Percentiles rank a stretch among this genome's conserved stretches.
Evolutionary conservation across 2,797 vertebrate species (phyloP).

Genomic region (Syngnathus rostellatus): DNA sequence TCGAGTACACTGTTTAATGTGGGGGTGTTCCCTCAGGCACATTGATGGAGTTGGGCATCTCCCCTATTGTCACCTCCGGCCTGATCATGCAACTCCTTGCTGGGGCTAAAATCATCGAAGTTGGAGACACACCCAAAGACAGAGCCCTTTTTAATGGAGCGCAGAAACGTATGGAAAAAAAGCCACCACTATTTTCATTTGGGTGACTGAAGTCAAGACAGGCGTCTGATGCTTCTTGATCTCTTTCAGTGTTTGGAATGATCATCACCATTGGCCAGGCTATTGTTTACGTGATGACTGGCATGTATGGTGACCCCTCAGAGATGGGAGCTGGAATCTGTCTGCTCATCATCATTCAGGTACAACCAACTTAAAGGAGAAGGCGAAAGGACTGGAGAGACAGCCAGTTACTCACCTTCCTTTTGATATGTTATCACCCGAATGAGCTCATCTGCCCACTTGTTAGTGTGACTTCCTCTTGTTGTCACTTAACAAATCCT

Average conservation of each 20-base stretch:
- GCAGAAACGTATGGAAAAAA: constrained; percentile 83
- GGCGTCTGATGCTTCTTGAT: background rate
- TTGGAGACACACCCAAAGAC: constrained; percentile 97
- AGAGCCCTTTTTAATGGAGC: constrained; percentile 97
- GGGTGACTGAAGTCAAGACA: background rate
- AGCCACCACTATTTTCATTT: no score
- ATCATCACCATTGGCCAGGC: constrained; percentile 98
- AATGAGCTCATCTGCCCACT: no score
- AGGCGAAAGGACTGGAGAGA: background rate
- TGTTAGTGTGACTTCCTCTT: no score
- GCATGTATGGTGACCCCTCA: constrained; percentile 98
- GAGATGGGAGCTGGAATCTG: constrained; percentile 99
- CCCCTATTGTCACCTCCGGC: constrained; percentile 95
- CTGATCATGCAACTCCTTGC: constrained; percentile 98
- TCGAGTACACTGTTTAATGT: constrained; percentile 12
- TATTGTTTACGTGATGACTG: constrained; percentile 98
- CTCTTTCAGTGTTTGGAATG: constrained; percentile 89
- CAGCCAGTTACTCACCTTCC: no score
- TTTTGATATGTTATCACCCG: no score
- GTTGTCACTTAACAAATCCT: no score
- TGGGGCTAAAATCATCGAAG: constrained; percentile 98
- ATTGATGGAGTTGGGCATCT: constrained; percentile 96
- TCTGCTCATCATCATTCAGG: constrained; percentile 97
- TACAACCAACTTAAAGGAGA: constrained; percentile 35
- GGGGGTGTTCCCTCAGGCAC: constrained; percentile 71